phyloP scores from a whole-genome alignment of 2,888 invertebrate species.

The Aricia artaxerxes region DNA sequence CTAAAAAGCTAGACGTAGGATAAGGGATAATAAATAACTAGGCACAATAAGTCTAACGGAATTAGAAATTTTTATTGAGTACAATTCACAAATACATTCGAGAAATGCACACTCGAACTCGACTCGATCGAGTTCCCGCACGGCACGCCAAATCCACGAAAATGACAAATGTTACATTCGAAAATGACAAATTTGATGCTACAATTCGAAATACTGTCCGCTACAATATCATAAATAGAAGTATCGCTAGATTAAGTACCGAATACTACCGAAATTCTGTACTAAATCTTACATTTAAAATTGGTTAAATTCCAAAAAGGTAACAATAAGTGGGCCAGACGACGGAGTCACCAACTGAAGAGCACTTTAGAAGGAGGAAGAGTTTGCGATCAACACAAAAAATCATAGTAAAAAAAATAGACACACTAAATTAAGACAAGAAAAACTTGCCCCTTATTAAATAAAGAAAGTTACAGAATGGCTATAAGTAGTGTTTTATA shows the following conservation, averaged over 20 bases:
- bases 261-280: conserved; percentile 48
- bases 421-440: not conserved
- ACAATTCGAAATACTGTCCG: conserved; percentile 71
- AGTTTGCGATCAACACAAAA: not conserved
- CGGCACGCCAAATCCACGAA: conserved; percentile 51
- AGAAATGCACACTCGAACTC: conserved; percentile 57
- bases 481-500: too few species aligned
- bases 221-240: conserved; percentile 58
- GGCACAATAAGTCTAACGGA: conserved; percentile 63
- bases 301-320: conserved; percentile 59
- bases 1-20: too few species aligned
- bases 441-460: too few species aligned
- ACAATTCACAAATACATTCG: conserved; percentile 72
- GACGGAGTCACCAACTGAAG: conserved; percentile 49
- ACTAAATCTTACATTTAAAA: conserved; percentile 45
- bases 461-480: too few species aligned
- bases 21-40: conserved; percentile 26
- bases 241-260: conserved; percentile 14
- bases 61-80: conserved; percentile 80
- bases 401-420: not conserved
- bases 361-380: conserved; percentile 51
- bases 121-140: conserved; percentile 47
- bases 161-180: conserved; percentile 62
- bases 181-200: conserved; percentile 74
- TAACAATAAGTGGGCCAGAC: conserved; percentile 57